These are phyloP conservation scores for Orientallactaga bullata DNA, from an alignment of 2,113 vertebrate genomes.

Conservation along the genomic window DNA sequence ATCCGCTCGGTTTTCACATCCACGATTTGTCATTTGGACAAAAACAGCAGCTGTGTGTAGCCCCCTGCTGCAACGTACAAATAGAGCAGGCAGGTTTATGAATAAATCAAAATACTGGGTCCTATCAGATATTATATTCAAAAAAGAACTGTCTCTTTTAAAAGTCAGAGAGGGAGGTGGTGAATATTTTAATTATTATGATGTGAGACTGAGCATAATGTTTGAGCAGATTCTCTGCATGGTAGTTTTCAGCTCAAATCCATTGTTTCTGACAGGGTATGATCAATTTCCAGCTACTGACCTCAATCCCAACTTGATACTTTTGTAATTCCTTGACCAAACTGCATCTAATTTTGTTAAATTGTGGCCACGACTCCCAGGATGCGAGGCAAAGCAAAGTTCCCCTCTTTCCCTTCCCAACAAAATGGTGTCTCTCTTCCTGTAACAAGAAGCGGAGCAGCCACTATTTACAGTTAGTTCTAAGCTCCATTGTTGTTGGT, in stretches of 20 bases:
- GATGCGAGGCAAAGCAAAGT: not conserved
- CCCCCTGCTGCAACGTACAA: conserved; percentile 11
- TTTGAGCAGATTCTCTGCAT: not conserved
- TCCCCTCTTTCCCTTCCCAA: not conserved
- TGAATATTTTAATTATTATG: not conserved
- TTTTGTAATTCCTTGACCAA: conserved; percentile 20
- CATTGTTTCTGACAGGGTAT: not conserved
- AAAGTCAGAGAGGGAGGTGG: not conserved
- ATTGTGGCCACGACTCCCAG: not conserved
- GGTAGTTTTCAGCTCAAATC: not conserved
- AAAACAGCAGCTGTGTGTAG: not conserved
- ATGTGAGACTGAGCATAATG: no score
- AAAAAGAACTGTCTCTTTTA: not conserved
- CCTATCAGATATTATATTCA: conserved; percentile 20
- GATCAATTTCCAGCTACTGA: not conserved
- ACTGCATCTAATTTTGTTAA: not conserved
- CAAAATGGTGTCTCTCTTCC: not conserved
- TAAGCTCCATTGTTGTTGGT: not conserved
- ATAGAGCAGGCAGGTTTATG: conserved; percentile 1
- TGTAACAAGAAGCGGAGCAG: not conserved
- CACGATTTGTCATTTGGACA: not conserved
- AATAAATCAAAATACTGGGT: conserved; percentile 39
- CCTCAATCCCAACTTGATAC: not conserved
- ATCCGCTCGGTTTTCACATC: not conserved
- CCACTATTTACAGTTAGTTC: not conserved